phyloP scores from a whole-genome alignment of 2,113 vertebrate species.

The Eira barbara region DNA sequence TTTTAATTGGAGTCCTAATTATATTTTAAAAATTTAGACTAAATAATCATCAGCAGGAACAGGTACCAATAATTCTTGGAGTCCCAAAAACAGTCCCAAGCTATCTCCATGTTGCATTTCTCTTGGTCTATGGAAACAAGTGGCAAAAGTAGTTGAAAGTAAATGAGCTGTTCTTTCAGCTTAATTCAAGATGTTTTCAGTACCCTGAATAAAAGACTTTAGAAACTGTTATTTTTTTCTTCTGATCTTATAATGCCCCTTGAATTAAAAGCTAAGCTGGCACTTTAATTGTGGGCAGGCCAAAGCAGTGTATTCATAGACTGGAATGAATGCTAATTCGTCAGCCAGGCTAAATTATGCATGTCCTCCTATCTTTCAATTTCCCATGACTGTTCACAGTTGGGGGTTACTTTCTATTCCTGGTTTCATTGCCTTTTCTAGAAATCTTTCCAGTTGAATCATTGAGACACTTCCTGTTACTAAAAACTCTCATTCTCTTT shows the following conservation, averaged over 20 bases:
- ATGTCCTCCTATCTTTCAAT: conserved; percentile 65
- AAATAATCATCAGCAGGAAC: neutral
- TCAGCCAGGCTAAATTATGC: conserved; percentile 72
- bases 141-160: conserved; percentile 65
- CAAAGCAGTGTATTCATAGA: conserved; percentile 68
- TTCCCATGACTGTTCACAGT: conserved; percentile 74
- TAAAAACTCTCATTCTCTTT: neutral
- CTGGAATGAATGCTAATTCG: conserved; percentile 74
- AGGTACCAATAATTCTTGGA: neutral
- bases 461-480: conserved; percentile 48
- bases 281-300: conserved; percentile 68
- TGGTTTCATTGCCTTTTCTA: conserved; percentile 48
- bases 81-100: neutral
- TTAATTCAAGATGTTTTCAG: conserved; percentile 74
- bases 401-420: conserved; percentile 45
- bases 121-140: conserved; percentile 50
- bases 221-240: conserved; percentile 64
- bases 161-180: conserved; percentile 60
- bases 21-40: conserved; percentile 4
- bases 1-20: neutral
- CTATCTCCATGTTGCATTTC: neutral
- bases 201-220: conserved; percentile 70
- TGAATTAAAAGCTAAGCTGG: conserved; percentile 71
- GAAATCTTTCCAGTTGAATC: conserved; percentile 46
- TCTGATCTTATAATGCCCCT: conserved; percentile 63